These are phyloP conservation scores for Polydrusus pterygomalis DNA, from an alignment of 2,888 invertebrate species.

Conservation along the genomic window DNA sequence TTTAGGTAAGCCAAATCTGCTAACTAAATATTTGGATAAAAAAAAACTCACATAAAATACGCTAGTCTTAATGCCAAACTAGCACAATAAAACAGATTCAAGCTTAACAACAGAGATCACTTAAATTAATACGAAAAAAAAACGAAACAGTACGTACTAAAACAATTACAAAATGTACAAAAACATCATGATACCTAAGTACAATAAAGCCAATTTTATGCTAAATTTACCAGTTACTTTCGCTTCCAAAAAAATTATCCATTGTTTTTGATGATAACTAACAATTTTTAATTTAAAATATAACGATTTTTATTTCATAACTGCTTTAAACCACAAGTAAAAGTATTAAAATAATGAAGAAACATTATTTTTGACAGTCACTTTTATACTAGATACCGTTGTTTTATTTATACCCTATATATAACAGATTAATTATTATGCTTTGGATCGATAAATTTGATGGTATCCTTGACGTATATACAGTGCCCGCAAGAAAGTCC, in stretches of 20 bases:
- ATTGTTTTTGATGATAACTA: conserved; percentile 23
- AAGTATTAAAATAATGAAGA: conserved; percentile 24
- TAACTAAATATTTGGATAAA: no score
- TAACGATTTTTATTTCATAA: conserved; percentile 21
- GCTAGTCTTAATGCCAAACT: not conserved
- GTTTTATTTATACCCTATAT: no score
- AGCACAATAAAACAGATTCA: conserved; percentile 24
- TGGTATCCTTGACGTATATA: no score
- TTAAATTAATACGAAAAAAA: conserved; percentile 34
- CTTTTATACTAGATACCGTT: not conserved
- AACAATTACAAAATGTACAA: conserved; percentile 11
- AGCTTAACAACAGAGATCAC: conserved; percentile 37
- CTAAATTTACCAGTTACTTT: conserved; percentile 9
- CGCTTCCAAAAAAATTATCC: conserved; percentile 3
- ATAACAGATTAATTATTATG: not conserved
- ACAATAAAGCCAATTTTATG: conserved; percentile 14
- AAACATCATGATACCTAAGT: conserved; percentile 10
- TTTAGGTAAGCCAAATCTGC: no score
- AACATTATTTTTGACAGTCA: conserved; percentile 11
- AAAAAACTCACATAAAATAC: not conserved
- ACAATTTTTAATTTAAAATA: conserved; percentile 32
- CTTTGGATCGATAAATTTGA: not conserved
- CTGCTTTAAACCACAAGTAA: conserved; percentile 34
- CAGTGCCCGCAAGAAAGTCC: no score
- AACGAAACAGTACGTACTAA: not conserved